phyloP scores from a whole-genome alignment of 2,797 vertebrate species.

The Phoxinus dragarum region DNA sequence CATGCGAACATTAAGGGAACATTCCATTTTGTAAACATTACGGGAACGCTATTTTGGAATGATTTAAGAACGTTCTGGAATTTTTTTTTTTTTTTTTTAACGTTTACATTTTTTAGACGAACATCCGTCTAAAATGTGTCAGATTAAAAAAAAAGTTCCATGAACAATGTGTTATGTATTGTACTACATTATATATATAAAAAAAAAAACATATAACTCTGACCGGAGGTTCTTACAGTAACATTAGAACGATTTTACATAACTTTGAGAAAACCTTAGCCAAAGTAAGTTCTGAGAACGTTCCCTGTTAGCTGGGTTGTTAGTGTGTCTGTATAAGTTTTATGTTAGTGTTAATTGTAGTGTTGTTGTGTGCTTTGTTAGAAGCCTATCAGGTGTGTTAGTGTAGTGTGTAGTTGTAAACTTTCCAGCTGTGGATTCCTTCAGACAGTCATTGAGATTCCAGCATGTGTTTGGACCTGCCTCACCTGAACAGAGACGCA shows the following conservation, averaged over 20 bases:
- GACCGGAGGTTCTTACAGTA: not conserved
- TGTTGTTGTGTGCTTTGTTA: not conserved
- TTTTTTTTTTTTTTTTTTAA: not conserved
- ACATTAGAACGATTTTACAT: not conserved
- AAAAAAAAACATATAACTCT: not conserved
- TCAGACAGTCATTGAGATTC: slow-evolving; percentile 56
- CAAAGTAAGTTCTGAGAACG: not conserved
- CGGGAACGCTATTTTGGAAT: not conserved
- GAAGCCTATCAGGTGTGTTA: not conserved
- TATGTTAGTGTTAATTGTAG: not conserved
- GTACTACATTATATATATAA: not conserved
- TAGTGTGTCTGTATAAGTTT: not conserved
- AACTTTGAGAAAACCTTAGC: not conserved
- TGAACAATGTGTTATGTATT: not conserved
- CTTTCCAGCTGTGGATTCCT: slow-evolving; percentile 64
- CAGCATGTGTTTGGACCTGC: slow-evolving; percentile 46
- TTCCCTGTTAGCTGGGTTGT: not conserved
- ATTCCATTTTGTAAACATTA: too few relatives aligned
- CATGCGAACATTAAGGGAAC: not conserved
- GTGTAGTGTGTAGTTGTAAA: slow-evolving; percentile 60
- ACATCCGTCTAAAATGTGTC: not conserved
- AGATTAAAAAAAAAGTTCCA: too few relatives aligned
- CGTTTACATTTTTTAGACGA: not conserved
- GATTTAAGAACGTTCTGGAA: not conserved
- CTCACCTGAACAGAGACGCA: not conserved